Evolutionary conservation across 1,140 invertebrate genomes (phyloP), one percentile per base, ranked within the genome.

Genomic region (Riptortus pedestris): DNA sequence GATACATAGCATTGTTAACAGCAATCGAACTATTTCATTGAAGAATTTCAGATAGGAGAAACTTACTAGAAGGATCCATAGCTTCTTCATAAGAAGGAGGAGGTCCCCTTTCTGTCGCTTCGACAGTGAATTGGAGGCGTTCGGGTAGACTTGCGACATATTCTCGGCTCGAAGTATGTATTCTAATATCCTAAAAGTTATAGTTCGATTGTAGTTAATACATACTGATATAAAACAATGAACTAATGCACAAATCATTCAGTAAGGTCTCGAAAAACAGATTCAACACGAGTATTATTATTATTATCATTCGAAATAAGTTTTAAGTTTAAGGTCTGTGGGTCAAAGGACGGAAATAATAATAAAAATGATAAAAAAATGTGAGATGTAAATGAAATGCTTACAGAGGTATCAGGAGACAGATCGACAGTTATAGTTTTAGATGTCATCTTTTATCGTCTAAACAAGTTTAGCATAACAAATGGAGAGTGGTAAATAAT

Each of bases 81-180:
- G 63, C 63, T 60, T 64, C 63, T 38, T 64, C 63, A 31, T 64
- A 64, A 7, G 63, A 55, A 12, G 63, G 63, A 12, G 63, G 63
- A 24, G 57, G 63, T 3, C 55, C 63, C 24, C 55, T 31, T 48
- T 64, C 63, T 22, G 63, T 64, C 24, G 51, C 63, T 47, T 64
- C 63, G 38, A 64, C 26, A n/a, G 63, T 64, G 38, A 64, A 64
- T 29, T 64, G 63, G 33, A 64, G 29, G 7, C 63, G 45, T 28
- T 64, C 55, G 14, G 43, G 20, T 2, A 57, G 22, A 22, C 20
- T 43, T 2, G 24, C 27, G 16, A 47, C 16, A 47, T 2, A 47
- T 9, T 47, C n/a, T 47, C 22, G 45, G 4, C 16, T 22, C 22
- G 45, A 47, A 9, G n/a, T 47, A 9, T 47, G n/a, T 20, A 47